Conservation (phyloP, 2,113 vertebrate species). For the Siniperca chuatsi region DNA sequence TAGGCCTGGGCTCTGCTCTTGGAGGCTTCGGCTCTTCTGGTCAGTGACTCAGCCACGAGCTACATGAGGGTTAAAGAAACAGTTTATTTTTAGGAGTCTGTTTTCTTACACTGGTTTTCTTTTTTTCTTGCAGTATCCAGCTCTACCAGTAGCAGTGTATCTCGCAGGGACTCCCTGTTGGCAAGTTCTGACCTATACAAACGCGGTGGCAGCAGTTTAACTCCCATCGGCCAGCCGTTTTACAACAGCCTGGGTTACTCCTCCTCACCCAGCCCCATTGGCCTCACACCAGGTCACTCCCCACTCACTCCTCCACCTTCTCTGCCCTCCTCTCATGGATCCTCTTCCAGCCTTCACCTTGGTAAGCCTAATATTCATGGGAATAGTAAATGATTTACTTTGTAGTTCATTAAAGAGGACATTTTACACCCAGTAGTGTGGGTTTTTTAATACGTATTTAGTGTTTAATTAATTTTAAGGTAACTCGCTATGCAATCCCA, state of each 20-base stretch:
- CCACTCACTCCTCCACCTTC: slow-evolving; percentile 97
- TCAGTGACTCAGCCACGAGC: slow-evolving; percentile 74
- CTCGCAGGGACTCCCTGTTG: slow-evolving; percentile 97
- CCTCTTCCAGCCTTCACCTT: slow-evolving; percentile 97
- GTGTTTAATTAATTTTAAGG: background rate
- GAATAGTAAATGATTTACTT: background rate
- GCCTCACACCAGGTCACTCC: slow-evolving; percentile 96
- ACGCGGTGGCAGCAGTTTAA: slow-evolving; percentile 95
- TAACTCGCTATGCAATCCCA: background rate
- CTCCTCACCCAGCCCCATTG: slow-evolving; percentile 97
- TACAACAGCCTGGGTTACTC: slow-evolving; percentile 99
- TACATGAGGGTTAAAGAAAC: background rate
- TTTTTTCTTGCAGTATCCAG: slow-evolving; percentile 90
- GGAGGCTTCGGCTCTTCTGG: slow-evolving; percentile 96
- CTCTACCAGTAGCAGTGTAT: slow-evolving; percentile 95
- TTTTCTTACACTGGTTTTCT: slow-evolving; percentile 76
- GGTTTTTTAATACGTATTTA: too few relatives aligned
- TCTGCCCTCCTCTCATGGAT: slow-evolving; percentile 95
- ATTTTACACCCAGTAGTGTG: slow-evolving; percentile 4
- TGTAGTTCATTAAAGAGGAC: background rate
- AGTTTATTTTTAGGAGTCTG: background rate
- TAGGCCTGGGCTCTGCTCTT: slow-evolving; percentile 94
- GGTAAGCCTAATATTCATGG: slow-evolving; percentile 77
- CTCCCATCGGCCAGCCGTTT: slow-evolving; percentile 97
- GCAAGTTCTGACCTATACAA: slow-evolving; percentile 97